Conservation (phyloP, 2,113 vertebrate genomes). For the Dendrocopos noguchii region DNA sequence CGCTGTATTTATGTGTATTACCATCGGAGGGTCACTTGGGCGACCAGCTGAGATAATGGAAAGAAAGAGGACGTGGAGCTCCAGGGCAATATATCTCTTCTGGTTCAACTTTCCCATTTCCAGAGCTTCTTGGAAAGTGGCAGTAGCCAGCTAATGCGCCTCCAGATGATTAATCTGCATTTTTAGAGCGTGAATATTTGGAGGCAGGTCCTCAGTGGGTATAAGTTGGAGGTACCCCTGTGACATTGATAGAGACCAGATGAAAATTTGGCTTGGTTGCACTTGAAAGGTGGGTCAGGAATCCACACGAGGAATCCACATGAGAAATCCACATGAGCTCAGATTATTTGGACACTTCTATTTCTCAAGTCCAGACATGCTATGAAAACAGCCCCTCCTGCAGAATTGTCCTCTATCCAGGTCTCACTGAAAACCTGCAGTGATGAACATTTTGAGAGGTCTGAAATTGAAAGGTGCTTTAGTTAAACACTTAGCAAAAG, state of each 20-base stretch:
- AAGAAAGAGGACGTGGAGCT: constrained; percentile 14
- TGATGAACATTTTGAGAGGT: neutral
- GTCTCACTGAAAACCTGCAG: constrained; percentile 12
- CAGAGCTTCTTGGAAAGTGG: constrained; percentile 18
- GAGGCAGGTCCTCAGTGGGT: neutral
- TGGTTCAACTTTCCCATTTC: neutral
- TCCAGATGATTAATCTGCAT: constrained; percentile 3
- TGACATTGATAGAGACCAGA: constrained; percentile 44
- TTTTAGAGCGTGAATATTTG: neutral
- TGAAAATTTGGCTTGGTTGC: neutral
- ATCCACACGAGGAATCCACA: constrained; percentile 15
- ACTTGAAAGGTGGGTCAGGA: constrained; percentile 30
- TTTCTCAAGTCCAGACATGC: neutral
- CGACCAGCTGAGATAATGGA: constrained; percentile 30
- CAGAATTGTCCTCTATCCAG: constrained; percentile 40
- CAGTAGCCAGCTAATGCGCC: neutral
- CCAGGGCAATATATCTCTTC: neutral
- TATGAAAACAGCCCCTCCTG: constrained; percentile 29
- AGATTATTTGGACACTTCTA: neutral
- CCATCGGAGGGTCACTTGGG: constrained; percentile 27
- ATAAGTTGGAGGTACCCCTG: neutral
- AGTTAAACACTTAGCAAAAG: neutral
- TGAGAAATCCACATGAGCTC: constrained; percentile 24
- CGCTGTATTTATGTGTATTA: constrained; percentile 63
- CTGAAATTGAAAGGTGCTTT: constrained; percentile 20